A percentile compares a stretch with the other conserved stretches of the same genome.
phyloP scores from a whole-genome alignment of 2,113 vertebrate species.

The Sinocyclocheilus maitianheensis region DNA sequence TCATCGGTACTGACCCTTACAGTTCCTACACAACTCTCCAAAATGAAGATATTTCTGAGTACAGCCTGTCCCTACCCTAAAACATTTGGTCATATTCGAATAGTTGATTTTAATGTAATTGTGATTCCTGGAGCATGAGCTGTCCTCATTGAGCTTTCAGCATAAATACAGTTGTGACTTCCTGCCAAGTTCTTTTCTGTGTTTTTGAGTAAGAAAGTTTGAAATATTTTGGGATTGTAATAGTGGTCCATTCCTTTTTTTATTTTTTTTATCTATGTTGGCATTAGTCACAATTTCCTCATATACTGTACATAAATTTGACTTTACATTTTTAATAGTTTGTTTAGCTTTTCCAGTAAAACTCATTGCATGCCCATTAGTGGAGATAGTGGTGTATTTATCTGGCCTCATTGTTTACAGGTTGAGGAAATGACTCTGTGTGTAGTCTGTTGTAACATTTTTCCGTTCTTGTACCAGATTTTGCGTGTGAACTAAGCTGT shows the following conservation, averaged over 20 bases:
- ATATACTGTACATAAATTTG: background rate
- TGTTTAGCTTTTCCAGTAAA: background rate
- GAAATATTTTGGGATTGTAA: background rate
- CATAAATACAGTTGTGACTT: background rate
- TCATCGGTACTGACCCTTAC: slow-evolving; percentile 82
- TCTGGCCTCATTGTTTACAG: slow-evolving; percentile 7
- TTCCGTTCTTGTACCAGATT: background rate
- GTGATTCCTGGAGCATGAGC: background rate
- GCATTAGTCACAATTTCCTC: background rate
- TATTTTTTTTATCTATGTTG: too few relatives aligned
- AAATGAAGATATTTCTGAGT: background rate
- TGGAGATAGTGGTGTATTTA: background rate
- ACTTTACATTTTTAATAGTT: background rate
- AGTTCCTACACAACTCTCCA: background rate
- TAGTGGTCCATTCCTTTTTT: background rate
- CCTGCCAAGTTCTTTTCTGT: background rate
- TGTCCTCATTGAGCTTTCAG: background rate
- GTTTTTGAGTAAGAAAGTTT: background rate
- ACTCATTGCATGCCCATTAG: background rate
- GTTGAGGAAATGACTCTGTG: slow-evolving; percentile 7
- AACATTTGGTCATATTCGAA: background rate
- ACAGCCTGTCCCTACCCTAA: background rate
- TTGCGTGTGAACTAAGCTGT: background rate
- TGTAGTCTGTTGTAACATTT: background rate
- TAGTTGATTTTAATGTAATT: background rate